Base-by-base conservation (phyloP, 2,797 vertebrate species). In the Coranthus polyacanthus region DNA sequence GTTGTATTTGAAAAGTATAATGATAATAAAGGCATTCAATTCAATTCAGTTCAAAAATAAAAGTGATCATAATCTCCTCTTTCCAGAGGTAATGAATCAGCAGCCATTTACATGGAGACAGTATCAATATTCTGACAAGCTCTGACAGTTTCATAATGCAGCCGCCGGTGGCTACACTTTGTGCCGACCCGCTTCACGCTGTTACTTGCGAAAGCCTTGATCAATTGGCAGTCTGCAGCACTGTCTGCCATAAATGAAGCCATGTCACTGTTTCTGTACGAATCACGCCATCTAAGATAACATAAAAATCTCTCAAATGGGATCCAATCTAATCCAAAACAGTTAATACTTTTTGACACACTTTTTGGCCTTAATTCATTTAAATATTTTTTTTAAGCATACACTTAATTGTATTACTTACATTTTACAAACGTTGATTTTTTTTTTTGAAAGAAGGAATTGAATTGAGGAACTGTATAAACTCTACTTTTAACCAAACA, bases 101-200 rank as follows among this genome's bases (percentile, higher is more conserved):
- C 44, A 41, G 17, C 37, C 47, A 26, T 66, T 20, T 29, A 45
- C 9, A 43, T 22, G 39, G 41, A 51, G 37, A 39, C 49, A 29
- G 26, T 29, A 2, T 47, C 24, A 45, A 13, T 51, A 56, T 32
- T 44, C 50, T 22, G 16, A 52, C n/a, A 13, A 45, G 38, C 46
- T 54, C 58, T 24, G 12, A 15, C 52, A 59, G 38, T 70, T 51
- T 44, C 13, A 10, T 37, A 39, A 59, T 20, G 39, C 37, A n/a
- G 21, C 32, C 59, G 10, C 8, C 13, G 26, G 26, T 29, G 26
- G 26, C 6, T 29, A 29, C 26, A 29, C 8, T 29, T 29, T 7
- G 26, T 29, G 26, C 6, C 26, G 26, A 41, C 20, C 38, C 42
- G 18, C 32, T 32, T 49, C 13, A 18, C 61, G 21, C 37, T 42